Evolutionary conservation across 2,888 invertebrate species (phyloP).

Genomic region (Aporophyla lueneburgensis): DNA sequence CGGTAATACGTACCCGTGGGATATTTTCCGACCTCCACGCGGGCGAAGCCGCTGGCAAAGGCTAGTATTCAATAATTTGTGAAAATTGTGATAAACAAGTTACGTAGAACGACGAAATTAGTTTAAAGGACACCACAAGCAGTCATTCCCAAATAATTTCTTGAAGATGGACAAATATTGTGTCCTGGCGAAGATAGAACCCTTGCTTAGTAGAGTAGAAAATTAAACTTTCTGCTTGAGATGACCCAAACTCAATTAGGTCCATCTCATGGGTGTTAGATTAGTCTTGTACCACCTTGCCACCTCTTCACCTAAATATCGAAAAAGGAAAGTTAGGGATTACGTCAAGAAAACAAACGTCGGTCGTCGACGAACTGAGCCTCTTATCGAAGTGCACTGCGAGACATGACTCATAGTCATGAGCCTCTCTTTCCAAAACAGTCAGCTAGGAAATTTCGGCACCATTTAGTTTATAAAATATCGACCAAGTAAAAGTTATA

Average conservation of each 20-base stretch:
- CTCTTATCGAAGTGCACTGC: not conserved
- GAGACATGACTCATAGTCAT: too few relatives aligned
- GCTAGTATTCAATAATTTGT: not conserved
- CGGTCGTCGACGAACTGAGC: not conserved
- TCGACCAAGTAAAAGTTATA: too few relatives aligned
- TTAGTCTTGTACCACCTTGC: not conserved
- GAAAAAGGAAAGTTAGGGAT: not conserved
- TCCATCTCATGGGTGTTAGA: not conserved
- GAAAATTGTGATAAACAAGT: not conserved
- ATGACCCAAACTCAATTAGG: constrained; percentile 1
- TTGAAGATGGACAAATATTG: constrained; percentile 1
- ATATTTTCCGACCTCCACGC: too few relatives aligned
- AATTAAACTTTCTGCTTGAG: constrained; percentile 26
- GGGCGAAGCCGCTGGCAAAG: too few relatives aligned
- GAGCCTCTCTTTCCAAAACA: too few relatives aligned
- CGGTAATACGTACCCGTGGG: too few relatives aligned
- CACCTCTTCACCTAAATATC: not conserved
- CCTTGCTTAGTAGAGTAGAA: constrained; percentile 12
- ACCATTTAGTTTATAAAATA: too few relatives aligned
- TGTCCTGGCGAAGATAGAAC: not conserved
- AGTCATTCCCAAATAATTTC: not conserved
- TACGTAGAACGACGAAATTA: not conserved
- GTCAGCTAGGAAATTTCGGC: too few relatives aligned
- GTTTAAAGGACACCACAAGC: not conserved
- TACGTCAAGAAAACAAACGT: not conserved